phyloP scores from a whole-genome alignment of 2,113 vertebrate species.

The Salvelinus alpinus region DNA sequence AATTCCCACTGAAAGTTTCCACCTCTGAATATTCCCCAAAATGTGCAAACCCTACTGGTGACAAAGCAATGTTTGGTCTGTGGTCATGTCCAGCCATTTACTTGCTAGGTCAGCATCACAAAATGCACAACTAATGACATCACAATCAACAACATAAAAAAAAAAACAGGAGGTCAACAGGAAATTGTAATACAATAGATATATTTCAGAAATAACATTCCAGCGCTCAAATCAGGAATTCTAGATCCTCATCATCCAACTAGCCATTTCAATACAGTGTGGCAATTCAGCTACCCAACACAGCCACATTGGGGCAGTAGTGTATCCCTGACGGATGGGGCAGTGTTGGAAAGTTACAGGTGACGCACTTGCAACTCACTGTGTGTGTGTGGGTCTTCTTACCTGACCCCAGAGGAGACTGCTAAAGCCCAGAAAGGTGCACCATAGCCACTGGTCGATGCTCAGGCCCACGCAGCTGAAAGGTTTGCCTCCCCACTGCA shows the following conservation, averaged over 20 bases:
- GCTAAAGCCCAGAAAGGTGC: constrained; percentile 94
- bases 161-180: too few relatives aligned
- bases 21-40: too few relatives aligned
- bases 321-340: constrained; percentile 2
- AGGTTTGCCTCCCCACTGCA: constrained; percentile 97
- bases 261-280: background rate
- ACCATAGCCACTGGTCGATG: constrained; percentile 97
- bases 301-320: constrained; percentile 68
- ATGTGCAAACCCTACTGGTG: too few relatives aligned
- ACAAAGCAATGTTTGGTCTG: too few relatives aligned
- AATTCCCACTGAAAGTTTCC: too few relatives aligned
- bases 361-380: background rate
- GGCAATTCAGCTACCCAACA: background rate
- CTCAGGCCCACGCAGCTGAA: constrained; percentile 93
- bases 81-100: too few relatives aligned
- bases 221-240: too few relatives aligned
- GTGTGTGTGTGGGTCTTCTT: constrained; percentile 39
- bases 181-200: too few relatives aligned
- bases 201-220: too few relatives aligned
- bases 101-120: background rate
- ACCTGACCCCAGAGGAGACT: constrained; percentile 99
- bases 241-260: background rate
- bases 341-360: background rate
- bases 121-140: too few relatives aligned
- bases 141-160: too few relatives aligned